Evolutionary conservation across 2,888 invertebrate genomes (phyloP).

Genomic region (Sicus ferrugineus): DNA sequence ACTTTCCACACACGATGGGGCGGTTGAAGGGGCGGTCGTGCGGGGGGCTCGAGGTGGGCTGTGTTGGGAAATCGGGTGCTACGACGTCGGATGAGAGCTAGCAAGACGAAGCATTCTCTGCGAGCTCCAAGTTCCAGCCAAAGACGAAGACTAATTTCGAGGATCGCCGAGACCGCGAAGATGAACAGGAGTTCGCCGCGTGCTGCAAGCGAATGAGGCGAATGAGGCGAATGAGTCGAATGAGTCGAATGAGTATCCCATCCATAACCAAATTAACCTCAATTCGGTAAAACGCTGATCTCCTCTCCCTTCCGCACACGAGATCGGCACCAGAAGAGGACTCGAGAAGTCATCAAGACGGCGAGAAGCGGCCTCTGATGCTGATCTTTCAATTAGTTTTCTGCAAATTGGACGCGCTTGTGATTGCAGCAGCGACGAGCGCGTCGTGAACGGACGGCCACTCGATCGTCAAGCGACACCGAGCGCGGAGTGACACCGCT

Average conservation of each 20-base stretch:
- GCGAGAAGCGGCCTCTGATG: slow-evolving; percentile 45
- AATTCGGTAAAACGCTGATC: not conserved
- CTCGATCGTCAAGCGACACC: not conserved
- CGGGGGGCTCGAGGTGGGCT: not conserved
- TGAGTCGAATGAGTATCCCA: not conserved
- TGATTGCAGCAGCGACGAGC: slow-evolving; percentile 18
- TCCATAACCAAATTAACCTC: slow-evolving; percentile 31
- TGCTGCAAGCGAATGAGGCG: not conserved
- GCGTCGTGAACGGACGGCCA: not conserved
- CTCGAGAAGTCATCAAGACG: not conserved
- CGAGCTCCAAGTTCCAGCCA: not conserved
- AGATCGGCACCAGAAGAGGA: too few species aligned
- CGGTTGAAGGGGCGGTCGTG: too few species aligned
- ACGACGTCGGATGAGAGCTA: not conserved
- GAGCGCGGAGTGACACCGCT: not conserved
- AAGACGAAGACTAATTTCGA: not conserved
- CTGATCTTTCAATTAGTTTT: slow-evolving; percentile 59
- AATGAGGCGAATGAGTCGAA: not conserved
- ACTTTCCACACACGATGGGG: not conserved
- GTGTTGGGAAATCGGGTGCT: not conserved
- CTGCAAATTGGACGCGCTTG: slow-evolving; percentile 41
- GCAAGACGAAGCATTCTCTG: not conserved
- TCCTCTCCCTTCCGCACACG: not conserved
- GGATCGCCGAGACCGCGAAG: not conserved
- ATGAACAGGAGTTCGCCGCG: too few species aligned